Base-by-base conservation (phyloP, 2,797 vertebrate genomes). In the Dendrocincla tyrannina region DNA sequence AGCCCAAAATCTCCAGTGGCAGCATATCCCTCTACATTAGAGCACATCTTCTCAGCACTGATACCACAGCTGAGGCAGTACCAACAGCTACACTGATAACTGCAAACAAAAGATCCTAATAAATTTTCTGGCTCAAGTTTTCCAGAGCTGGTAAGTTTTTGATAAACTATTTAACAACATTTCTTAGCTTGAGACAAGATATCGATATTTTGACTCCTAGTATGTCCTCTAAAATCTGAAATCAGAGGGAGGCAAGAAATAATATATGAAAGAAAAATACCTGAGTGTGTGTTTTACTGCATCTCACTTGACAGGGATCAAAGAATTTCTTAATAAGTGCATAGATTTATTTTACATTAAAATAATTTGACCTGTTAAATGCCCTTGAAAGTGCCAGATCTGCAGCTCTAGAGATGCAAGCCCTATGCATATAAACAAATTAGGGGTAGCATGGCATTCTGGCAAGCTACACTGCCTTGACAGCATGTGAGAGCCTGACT, bases 351-450 rank as follows among this genome's bases (percentile, higher is more conserved):
- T 79, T 89, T 50, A 79, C 53, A 91, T 90, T 88, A 91, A 91
- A 93, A 94, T 77, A 85, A 72, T 68, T 73, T 60, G 74, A 84
- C 67, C 77, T 95, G 35, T 68, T 91, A 85, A 91, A 81, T 60
- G 70, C 24, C 88, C 90, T 91, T 90, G 46, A 74, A 94, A 82
- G 90, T 89, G 74, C 8, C 68, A 91, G 70, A 67, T 87, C 67
- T 82, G 89, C 93, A 95, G 83, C 83, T 91, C 74, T 83, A 47
- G 60, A 82, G 83, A 82, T 74, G 60, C 64, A 89, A 93, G 46
- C 30, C 63, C 70, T 77, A 8, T 53, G 81, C 80, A 67, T 53
- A 93, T 68, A 89, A 95, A 90, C 89, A 96, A 90, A 93, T 82
- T 18, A 91, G 32, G 42, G 75, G 32, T 18, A 96, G 67, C n/a